These are phyloP conservation scores for Folsomia candida DNA, from an alignment of 2,888 invertebrate species.

Conservation along the genomic window DNA sequence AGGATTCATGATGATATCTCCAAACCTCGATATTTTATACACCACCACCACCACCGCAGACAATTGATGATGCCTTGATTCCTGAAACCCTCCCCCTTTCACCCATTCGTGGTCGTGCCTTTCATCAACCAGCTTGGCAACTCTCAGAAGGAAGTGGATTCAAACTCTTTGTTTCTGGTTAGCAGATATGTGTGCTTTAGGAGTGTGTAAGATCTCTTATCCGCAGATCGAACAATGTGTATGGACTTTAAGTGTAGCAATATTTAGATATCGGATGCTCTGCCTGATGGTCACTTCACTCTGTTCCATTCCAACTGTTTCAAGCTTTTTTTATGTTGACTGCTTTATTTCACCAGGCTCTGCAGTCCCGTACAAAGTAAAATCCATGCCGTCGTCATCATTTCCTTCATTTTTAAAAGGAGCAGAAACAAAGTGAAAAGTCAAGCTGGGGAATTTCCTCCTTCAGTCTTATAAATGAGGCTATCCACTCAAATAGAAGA, in stretches of 20 bases:
- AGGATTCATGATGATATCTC: not conserved
- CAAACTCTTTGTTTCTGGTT: not conserved
- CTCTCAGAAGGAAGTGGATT: not conserved
- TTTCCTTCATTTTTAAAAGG: not conserved
- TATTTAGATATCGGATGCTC: not conserved
- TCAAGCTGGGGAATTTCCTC: not conserved
- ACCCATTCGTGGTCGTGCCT: slow-evolving; percentile 3
- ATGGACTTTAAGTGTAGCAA: not conserved
- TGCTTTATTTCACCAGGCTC: not conserved
- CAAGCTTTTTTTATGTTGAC: too few species aligned
- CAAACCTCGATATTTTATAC: slow-evolving; percentile 13
- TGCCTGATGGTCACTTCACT: not conserved
- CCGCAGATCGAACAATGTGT: not conserved
- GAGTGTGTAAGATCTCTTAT: not conserved
- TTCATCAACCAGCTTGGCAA: slow-evolving; percentile 4
- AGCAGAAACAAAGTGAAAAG: not conserved
- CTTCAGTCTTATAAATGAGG: not conserved
- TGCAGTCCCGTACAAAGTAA: not conserved
- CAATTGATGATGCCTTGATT: not conserved
- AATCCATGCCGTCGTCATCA: not conserved
- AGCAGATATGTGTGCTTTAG: too few species aligned
- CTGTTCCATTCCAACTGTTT: not conserved
- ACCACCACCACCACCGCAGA: not conserved
- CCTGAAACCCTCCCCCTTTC: too few species aligned
- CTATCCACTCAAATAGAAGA: not conserved